phyloP scores from a whole-genome alignment of 2,888 invertebrate genomes.

The Hyposoter didymator region DNA sequence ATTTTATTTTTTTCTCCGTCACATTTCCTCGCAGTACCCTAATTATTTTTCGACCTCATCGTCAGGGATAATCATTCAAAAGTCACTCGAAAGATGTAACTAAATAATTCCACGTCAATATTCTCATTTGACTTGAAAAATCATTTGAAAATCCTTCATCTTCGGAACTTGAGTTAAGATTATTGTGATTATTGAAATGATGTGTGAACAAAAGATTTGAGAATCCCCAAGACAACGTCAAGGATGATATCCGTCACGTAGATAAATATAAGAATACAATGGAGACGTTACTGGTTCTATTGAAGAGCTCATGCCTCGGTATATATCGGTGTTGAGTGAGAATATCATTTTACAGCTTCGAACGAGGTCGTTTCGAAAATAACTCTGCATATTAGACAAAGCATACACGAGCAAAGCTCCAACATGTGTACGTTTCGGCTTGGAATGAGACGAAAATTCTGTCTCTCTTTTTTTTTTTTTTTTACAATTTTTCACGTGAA shows the following conservation, averaged over 20 bases:
- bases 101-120: neutral
- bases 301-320: neutral
- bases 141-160: neutral
- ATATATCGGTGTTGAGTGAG: neutral
- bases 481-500: neutral
- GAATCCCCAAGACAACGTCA: neutral
- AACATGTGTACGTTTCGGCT: neutral
- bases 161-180: neutral
- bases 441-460: conserved; percentile 20
- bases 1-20: neutral
- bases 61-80: neutral
- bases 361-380: conserved; percentile 44
- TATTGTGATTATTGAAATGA: neutral
- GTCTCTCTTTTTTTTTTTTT: conserved; percentile 1
- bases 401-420: conserved; percentile 11
- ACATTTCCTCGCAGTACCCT: neutral
- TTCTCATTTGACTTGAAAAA: neutral
- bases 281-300: conserved; percentile 14
- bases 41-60: too few relatives aligned
- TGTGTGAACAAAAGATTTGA: conserved; percentile 5
- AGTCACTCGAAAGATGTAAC: neutral
- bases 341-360: conserved; percentile 27
- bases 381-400: conserved; percentile 35
- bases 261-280: conserved; percentile 24
- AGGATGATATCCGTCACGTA: neutral